Percentiles rank a stretch among this genome's conserved stretches.
These are phyloP conservation scores for Cladopsammia gracilis DNA, from an alignment of 64 coral and sea anemone species.

Conservation along the genomic window DNA sequence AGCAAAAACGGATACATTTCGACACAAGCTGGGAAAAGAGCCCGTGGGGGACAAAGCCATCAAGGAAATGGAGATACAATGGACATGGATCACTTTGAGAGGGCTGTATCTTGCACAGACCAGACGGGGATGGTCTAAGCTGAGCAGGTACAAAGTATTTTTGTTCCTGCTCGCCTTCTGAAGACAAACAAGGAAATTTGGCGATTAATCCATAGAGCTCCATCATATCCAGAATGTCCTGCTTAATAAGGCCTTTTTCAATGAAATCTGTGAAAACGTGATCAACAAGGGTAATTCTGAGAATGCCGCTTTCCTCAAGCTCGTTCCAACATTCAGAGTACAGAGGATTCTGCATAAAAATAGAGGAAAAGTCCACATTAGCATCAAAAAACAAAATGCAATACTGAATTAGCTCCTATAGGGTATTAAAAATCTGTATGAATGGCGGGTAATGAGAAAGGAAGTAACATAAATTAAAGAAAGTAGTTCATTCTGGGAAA, in stretches of 20 bases:
- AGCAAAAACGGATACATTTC: slow-evolving; percentile 36
- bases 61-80: slow-evolving; percentile 31
- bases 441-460: too few relatives aligned
- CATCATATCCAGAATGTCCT: slow-evolving; percentile 73
- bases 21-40: slow-evolving; percentile 38
- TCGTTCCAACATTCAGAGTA: slow-evolving; percentile 21
- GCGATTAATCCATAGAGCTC: slow-evolving; percentile 68
- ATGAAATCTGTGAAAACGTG: slow-evolving; percentile 51
- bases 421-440: too few relatives aligned
- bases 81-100: slow-evolving; percentile 33
- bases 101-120: slow-evolving; percentile 32
- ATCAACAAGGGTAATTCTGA: slow-evolving; percentile 46
- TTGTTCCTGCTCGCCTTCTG: background rate
- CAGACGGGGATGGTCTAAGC: slow-evolving; percentile 38
- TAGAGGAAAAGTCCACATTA: too few relatives aligned
- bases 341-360: slow-evolving; percentile 7
- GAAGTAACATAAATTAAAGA: too few relatives aligned
- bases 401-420: too few relatives aligned
- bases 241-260: background rate
- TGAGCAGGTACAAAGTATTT: slow-evolving; percentile 65
- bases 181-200: background rate
- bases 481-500: too few relatives aligned
- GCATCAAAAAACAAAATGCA: too few relatives aligned
- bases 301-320: slow-evolving; percentile 57
- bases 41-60: slow-evolving; percentile 67